Evolutionary conservation across 2,888 invertebrate genomes (phyloP).

Genomic region (Cepaea hortensis): DNA sequence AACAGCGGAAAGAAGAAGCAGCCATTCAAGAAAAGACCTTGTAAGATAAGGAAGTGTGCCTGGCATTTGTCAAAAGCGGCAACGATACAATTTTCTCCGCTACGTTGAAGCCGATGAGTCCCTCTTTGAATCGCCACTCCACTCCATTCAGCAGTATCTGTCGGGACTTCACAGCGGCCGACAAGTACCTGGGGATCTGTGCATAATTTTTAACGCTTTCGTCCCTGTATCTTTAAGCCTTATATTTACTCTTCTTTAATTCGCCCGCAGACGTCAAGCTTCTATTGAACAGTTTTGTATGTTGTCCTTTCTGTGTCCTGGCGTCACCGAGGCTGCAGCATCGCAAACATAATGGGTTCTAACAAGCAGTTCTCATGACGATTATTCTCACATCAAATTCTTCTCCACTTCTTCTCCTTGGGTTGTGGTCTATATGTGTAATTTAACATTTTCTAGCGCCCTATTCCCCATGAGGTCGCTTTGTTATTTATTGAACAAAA

Average conservation of each 20-base stretch:
- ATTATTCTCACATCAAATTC: neutral
- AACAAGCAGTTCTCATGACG: neutral
- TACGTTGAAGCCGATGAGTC: neutral
- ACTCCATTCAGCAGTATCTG: neutral
- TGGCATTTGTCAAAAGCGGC: neutral
- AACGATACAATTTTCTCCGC: conserved; percentile 1
- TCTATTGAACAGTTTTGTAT: neutral
- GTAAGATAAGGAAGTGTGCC: neutral
- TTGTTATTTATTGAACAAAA: no score
- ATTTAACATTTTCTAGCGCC: no score
- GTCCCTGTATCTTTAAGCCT: neutral
- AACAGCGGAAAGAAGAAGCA: neutral
- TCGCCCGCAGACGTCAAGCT: neutral
- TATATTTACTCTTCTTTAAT: neutral
- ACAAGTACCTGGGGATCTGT: neutral
- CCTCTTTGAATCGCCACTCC: neutral
- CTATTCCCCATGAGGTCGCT: no score
- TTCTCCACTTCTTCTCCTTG: neutral
- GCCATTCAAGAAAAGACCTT: neutral
- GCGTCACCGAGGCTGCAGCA: neutral
- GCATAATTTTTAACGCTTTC: neutral
- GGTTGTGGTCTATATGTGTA: neutral
- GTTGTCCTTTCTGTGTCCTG: neutral
- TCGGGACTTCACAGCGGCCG: neutral
- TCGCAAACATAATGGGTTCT: neutral